phyloP scores from a whole-genome alignment of 2,797 vertebrate genomes.

The Xenops minutus region DNA sequence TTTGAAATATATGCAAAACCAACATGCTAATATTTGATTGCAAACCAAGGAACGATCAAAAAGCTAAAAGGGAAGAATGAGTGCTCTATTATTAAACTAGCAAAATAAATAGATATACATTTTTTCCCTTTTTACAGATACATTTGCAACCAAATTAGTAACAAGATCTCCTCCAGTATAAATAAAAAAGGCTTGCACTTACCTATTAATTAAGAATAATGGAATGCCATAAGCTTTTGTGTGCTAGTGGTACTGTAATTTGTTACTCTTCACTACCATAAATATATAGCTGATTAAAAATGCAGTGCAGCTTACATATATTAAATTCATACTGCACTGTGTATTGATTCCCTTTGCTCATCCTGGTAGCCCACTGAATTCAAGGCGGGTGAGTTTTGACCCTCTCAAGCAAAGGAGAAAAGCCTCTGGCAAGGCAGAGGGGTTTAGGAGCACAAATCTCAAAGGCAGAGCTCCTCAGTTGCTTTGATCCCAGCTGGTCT shows the following conservation, averaged over 20 bases:
- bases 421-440: background rate
- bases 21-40: slow-evolving; percentile 43
- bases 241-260: slow-evolving; percentile 66
- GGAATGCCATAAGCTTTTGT: slow-evolving; percentile 74
- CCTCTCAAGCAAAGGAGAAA: background rate
- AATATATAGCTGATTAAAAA: slow-evolving; percentile 71
- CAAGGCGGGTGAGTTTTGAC: background rate
- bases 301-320: slow-evolving; percentile 46
- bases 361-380: background rate
- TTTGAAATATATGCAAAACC: slow-evolving; percentile 43
- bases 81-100: slow-evolving; percentile 63
- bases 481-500: background rate
- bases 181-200: slow-evolving; percentile 70
- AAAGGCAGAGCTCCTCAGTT: background rate
- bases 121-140: slow-evolving; percentile 68
- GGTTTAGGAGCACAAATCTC: background rate
- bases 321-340: background rate
- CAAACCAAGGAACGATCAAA: background rate
- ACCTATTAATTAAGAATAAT: slow-evolving; percentile 81
- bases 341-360: slow-evolving; percentile 35
- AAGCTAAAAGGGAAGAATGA: slow-evolving; percentile 57
- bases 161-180: slow-evolving; percentile 61
- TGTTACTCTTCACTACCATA: slow-evolving; percentile 69
- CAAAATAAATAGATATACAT: slow-evolving; percentile 60
- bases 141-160: slow-evolving; percentile 72